Evolutionary conservation across 2,797 vertebrate species (phyloP).

Genomic region (Merluccius polli): DNA sequence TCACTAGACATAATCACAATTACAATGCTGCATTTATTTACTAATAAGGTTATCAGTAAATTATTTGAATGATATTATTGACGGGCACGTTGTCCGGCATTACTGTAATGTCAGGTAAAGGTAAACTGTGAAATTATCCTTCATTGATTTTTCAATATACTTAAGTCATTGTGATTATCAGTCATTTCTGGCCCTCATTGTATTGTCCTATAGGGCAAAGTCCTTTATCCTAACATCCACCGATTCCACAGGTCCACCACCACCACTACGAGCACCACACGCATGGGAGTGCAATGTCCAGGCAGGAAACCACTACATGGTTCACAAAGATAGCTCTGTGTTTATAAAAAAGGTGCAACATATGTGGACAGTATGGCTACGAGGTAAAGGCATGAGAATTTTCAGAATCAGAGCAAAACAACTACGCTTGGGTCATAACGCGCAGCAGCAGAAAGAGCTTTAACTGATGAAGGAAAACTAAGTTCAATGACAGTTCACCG

Average conservation of each 20-base stretch:
- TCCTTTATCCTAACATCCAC: not conserved
- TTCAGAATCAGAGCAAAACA: not conserved
- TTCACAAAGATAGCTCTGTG: not conserved
- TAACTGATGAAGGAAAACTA: constrained; percentile 14
- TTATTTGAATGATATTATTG: not conserved
- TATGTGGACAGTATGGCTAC: constrained; percentile 2
- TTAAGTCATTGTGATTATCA: constrained; percentile 3
- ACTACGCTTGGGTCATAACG: too few species aligned
- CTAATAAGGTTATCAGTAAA: not conserved
- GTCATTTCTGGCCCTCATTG: not conserved
- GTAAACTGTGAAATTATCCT: not conserved
- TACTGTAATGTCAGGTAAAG: not conserved
- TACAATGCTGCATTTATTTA: not conserved
- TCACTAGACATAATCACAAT: not conserved
- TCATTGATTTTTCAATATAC: constrained; percentile 6
- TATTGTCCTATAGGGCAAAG: not conserved
- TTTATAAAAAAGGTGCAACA: not conserved
- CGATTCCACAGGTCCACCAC: not conserved
- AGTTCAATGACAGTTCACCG: constrained; percentile 42
- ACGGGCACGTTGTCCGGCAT: not conserved
- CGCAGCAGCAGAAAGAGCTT: too few species aligned
- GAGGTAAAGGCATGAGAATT: not conserved
- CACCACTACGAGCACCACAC: not conserved
- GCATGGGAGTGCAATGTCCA: not conserved
- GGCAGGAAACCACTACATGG: not conserved